phyloP scores from a whole-genome alignment of 2,888 invertebrate genomes.

The Synanthedon tipuliformis region DNA sequence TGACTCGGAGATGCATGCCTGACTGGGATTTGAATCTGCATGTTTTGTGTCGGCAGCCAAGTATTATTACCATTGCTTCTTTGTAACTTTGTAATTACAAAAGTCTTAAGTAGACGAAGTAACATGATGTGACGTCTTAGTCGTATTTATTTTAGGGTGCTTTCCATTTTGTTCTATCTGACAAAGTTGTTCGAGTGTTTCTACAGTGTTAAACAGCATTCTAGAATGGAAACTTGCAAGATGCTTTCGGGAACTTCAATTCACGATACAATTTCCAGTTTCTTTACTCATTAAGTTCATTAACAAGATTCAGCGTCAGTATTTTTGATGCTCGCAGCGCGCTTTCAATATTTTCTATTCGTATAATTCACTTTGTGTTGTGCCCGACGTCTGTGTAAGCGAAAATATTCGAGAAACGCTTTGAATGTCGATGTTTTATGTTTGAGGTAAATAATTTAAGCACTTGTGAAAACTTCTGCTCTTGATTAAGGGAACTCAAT shows the following conservation, averaged over 20 bases:
- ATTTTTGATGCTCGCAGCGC: slow-evolving; percentile 53
- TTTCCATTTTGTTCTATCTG: slow-evolving; percentile 33
- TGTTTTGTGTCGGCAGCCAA: no score
- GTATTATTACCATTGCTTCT: no score
- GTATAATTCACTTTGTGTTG: slow-evolving; percentile 49
- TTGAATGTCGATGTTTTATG: slow-evolving; percentile 62
- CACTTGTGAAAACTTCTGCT: slow-evolving; percentile 61
- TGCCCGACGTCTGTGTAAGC: slow-evolving; percentile 49
- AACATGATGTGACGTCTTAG: no score
- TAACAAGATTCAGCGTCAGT: slow-evolving; percentile 56
- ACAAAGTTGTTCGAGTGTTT: slow-evolving; percentile 26
- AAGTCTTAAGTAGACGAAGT: no score
- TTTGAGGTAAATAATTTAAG: slow-evolving; percentile 65
- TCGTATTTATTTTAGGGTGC: slow-evolving; percentile 36
- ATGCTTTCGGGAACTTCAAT: slow-evolving; percentile 43
- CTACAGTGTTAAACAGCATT: slow-evolving; percentile 36
- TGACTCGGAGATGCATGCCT: no score
- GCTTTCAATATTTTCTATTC: slow-evolving; percentile 58
- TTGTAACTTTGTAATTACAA: no score
- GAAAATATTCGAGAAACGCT: slow-evolving; percentile 58
- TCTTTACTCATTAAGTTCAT: slow-evolving; percentile 63
- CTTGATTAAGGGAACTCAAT: slow-evolving; percentile 64
- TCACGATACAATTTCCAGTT: slow-evolving; percentile 40
- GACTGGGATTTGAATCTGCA: no score
- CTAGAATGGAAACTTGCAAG: slow-evolving; percentile 46